Percentiles rank a stretch among this genome's conserved stretches.
Conservation (phyloP, 2,888 invertebrate species). For the Germaria angustata region DNA sequence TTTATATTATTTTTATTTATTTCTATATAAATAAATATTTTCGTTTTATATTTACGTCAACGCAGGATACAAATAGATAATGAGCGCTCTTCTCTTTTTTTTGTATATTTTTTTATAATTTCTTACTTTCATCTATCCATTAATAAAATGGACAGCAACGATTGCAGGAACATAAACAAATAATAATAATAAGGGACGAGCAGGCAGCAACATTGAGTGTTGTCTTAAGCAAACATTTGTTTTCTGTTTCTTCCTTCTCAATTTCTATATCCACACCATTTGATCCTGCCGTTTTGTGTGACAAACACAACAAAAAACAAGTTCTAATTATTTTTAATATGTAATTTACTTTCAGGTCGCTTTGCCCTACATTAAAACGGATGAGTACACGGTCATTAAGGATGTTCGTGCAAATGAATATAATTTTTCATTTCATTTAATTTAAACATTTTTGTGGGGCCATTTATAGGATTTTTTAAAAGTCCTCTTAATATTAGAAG, state of each 20-base stretch:
- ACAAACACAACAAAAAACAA: slow-evolving; percentile 26
- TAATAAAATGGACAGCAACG: slow-evolving; percentile 37
- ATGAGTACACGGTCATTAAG: too few species aligned
- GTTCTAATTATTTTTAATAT: slow-evolving; percentile 57
- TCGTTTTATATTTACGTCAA: not conserved
- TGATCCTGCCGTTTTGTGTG: slow-evolving; percentile 31
- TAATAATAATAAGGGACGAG: not conserved
- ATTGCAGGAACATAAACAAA: slow-evolving; percentile 25
- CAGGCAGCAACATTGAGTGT: slow-evolving; percentile 24
- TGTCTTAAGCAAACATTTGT: slow-evolving; percentile 52
- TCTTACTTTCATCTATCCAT: slow-evolving; percentile 39
- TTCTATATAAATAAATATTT: not conserved
- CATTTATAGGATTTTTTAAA: too few species aligned
- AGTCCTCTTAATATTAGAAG: too few species aligned
- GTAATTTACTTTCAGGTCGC: slow-evolving; percentile 26
- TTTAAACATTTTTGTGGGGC: too few species aligned
- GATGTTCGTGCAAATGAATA: too few species aligned
- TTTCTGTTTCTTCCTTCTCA: not conserved
- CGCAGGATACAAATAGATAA: slow-evolving; percentile 39
- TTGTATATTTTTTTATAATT: slow-evolving; percentile 25
- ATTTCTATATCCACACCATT: not conserved
- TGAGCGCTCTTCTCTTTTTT: slow-evolving; percentile 18
- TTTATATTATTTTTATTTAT: slow-evolving; percentile 4
- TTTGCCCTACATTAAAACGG: not conserved
- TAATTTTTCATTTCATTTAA: too few species aligned